Conservation (phyloP, 30 jellyfish, hydroid and myxozoan species). For the Aurelia sp. region DNA sequence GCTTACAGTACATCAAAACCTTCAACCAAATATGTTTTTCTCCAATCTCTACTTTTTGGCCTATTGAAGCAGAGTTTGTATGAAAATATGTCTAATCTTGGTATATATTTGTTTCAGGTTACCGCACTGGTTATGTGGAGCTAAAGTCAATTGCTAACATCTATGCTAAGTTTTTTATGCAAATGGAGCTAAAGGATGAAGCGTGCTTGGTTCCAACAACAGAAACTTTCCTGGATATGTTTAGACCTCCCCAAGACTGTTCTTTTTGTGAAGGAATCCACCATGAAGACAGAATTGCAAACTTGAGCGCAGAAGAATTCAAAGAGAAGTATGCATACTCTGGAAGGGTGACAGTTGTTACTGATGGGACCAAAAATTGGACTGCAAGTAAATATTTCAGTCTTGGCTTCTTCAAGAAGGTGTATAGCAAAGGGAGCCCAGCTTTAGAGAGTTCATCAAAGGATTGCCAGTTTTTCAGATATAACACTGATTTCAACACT, state of each 20-base stretch:
- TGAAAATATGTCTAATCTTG: no score
- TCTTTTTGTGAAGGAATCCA: slow-evolving; percentile 76
- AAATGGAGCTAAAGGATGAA: slow-evolving; percentile 71
- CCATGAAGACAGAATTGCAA: slow-evolving; percentile 79
- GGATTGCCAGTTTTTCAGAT: slow-evolving; percentile 93
- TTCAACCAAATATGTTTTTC: no score
- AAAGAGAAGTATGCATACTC: slow-evolving; percentile 83
- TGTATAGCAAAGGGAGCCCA: slow-evolving; percentile 86
- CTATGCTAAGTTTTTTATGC: slow-evolving; percentile 46
- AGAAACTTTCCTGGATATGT: slow-evolving; percentile 74
- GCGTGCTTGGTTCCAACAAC: slow-evolving; percentile 66
- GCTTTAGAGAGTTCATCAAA: slow-evolving; percentile 69
- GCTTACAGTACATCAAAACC: no score
- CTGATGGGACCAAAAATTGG: slow-evolving; percentile 93
- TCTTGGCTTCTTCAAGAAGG: slow-evolving; percentile 69
- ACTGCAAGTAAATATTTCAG: slow-evolving; percentile 81
- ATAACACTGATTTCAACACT: slow-evolving; percentile 78
- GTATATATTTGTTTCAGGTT: slow-evolving; percentile 5
- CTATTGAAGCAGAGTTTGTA: no score
- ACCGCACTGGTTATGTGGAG: slow-evolving; percentile 19
- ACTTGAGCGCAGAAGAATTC: slow-evolving; percentile 77
- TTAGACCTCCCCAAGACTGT: slow-evolving; percentile 93
- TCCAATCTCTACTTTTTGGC: no score
- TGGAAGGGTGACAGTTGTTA: slow-evolving; percentile 84
- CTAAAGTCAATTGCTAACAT: slow-evolving; percentile 53